Conservation (phyloP, 2,113 vertebrate genomes). For the Dipodomys ordii region DNA sequence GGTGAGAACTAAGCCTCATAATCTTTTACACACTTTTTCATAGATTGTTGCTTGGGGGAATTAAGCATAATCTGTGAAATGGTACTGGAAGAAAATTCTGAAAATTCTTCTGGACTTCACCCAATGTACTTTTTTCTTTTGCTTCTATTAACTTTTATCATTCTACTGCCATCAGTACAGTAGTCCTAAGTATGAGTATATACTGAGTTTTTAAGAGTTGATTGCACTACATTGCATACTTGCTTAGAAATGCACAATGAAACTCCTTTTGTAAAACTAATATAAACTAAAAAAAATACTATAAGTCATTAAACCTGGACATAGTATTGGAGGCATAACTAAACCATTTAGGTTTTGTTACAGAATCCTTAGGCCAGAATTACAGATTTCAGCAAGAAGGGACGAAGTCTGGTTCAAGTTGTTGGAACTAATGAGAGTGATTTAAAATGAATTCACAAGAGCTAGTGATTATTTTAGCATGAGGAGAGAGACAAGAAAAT, state of each 20-base stretch:
- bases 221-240: no score
- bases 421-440: background rate
- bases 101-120: no score
- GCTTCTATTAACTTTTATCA: background rate
- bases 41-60: background rate
- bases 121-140: no score
- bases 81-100: background rate
- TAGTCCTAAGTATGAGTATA: background rate
- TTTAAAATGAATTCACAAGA: background rate
- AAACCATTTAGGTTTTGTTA: background rate
- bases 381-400: background rate
- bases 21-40: background rate
- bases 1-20: background rate
- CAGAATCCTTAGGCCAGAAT: no score
- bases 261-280: no score
- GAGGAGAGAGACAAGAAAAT: background rate
- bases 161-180: background rate
- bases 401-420: background rate
- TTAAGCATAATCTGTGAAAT: background rate
- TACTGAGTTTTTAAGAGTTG: background rate
- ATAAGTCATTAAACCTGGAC: background rate
- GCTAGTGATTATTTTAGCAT: slow-evolving; percentile 45
- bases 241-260: no score
- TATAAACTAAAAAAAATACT: background rate
- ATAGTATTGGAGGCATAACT: background rate